Base-by-base conservation (phyloP, 2,113 vertebrate genomes). In the Pseudois nayaur region DNA sequence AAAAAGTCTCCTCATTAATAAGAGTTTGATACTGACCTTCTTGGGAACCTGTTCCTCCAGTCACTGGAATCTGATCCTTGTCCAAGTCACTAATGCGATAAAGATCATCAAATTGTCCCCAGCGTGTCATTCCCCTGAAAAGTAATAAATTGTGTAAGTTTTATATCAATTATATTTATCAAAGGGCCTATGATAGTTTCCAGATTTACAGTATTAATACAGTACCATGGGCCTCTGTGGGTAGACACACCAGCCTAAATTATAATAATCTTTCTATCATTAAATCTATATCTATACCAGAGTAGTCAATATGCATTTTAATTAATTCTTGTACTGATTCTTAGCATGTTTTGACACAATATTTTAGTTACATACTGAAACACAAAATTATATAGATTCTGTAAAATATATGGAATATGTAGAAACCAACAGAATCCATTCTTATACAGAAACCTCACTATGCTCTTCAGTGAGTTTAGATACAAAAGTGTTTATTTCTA, bases 81-180 rank as follows among this genome's bases (percentile, higher is more conserved):
- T 98, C 98, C 97, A 99, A 98, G 88, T 99, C 99, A 7, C 99
- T 99, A 29, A 99, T 99, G 48, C 98, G 99, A 97, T 99, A 98
- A 9, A 99, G 99, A 95, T 99, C 99, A 86, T 99, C 99, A 89
- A 99, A 99, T 82, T 99, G 99, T 67, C 99, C 99, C 99, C 99
- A 99, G 55, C 99, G 99, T 1, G 99, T 99, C 99, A 99, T 99
- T 23, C 99, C 99, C 93, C 99, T 99, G 98, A 50, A 98, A 99
- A 31, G 97, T 48, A 93, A 92, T 11, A 96, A 89, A 94, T 96
- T n/a, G 55, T 71, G 29, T 93, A 60, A 95, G 7, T 81, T 31
- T 81, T 31, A 86, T 55, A 76, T 67, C 11, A 90, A n/a, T 57
- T 60, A 21, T 40, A 31, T 76, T 67, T 27, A 29, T 92, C 88